phyloP scores from a whole-genome alignment of 2,113 vertebrate species.

The Hippocampus abdominalis region DNA sequence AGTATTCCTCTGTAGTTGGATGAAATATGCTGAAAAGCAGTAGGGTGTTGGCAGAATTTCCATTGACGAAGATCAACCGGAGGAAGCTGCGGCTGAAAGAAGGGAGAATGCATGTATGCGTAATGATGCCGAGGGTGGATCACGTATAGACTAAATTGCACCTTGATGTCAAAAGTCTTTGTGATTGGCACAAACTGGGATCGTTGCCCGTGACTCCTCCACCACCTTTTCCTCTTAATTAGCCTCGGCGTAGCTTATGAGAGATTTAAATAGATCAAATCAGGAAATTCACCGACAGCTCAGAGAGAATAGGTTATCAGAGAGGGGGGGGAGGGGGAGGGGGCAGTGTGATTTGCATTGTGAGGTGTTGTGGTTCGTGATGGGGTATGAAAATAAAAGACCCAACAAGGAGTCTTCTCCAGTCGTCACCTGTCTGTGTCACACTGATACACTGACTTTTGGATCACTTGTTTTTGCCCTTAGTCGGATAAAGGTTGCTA shows the following conservation, averaged over 20 bases:
- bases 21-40: constrained; percentile 14
- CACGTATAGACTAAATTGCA: constrained; percentile 12
- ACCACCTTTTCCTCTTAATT: constrained; percentile 30
- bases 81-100: constrained; percentile 30
- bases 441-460: not conserved
- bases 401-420: constrained; percentile 4
- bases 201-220: constrained; percentile 31
- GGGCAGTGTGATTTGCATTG: constrained; percentile 34
- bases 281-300: constrained; percentile 34
- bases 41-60: constrained; percentile 31
- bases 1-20: constrained; percentile 17
- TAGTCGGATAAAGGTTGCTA: constrained; percentile 1
- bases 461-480: not conserved
- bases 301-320: constrained; percentile 45
- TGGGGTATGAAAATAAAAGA: constrained; percentile 13
- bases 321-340: not conserved
- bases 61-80: constrained; percentile 25
- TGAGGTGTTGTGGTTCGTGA: constrained; percentile 23
- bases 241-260: constrained; percentile 43
- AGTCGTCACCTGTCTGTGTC: not conserved
- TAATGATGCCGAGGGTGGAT: not conserved
- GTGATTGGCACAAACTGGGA: constrained; percentile 47
- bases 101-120: not conserved
- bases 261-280: constrained; percentile 50
- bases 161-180: constrained; percentile 40